These are phyloP conservation scores for Brachionus paranguensis DNA, from an alignment of 1,140 invertebrate species.

Conservation along the genomic window DNA sequence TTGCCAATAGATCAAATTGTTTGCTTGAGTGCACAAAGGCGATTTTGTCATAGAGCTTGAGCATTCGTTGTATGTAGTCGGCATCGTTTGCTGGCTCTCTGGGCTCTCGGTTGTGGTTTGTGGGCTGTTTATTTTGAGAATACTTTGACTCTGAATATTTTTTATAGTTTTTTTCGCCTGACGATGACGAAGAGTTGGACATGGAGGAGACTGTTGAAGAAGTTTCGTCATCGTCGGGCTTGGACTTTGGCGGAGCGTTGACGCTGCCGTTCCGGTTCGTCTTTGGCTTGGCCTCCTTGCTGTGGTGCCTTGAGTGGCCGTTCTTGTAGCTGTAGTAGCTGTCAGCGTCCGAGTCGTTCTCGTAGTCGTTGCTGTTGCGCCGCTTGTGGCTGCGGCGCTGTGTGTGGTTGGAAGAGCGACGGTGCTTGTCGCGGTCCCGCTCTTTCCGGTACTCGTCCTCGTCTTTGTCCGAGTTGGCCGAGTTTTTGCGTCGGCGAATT, in stretches of 20 bases:
- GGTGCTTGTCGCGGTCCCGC: neutral
- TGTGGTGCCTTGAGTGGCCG: neutral
- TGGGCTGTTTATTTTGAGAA: neutral
- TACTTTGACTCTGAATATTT: neutral
- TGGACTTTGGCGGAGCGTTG: neutral
- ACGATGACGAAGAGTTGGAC: constrained; percentile 5
- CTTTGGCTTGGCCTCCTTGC: neutral
- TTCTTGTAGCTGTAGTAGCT: neutral
- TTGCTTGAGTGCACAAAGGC: neutral
- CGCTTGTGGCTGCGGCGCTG: neutral
- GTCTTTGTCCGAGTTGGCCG: neutral
- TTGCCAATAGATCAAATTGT: constrained; percentile 24
- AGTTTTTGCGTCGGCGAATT: neutral
- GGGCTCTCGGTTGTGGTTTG: constrained; percentile 14
- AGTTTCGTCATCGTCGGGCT: neutral
- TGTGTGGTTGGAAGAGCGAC: neutral
- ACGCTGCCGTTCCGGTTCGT: neutral
- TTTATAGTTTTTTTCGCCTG: constrained; percentile 3
- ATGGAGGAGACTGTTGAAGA: constrained; percentile 5
- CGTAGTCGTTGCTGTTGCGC: neutral
- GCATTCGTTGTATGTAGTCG: constrained; percentile 11
- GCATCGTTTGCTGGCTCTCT: neutral
- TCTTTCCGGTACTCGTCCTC: neutral
- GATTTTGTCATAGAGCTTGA: constrained; percentile 17
- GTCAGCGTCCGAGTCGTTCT: neutral